phyloP scores from a whole-genome alignment of 2,113 vertebrate species.

The Vidua macroura region DNA sequence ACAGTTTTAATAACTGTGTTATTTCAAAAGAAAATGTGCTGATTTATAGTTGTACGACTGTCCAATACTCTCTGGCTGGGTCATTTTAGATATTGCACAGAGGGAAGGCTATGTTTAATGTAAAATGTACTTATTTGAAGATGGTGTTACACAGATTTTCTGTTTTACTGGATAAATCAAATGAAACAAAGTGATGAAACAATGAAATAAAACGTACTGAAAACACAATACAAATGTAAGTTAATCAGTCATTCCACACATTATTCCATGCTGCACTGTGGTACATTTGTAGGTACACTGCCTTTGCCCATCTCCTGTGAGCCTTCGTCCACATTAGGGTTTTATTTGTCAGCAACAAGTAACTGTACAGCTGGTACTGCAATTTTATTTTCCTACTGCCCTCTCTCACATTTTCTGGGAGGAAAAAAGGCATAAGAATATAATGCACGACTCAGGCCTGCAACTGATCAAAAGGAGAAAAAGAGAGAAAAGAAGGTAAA shows the following conservation, averaged over 20 bases:
- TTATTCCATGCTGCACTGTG: neutral
- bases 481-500: neutral
- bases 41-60: neutral
- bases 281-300: neutral
- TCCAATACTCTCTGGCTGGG: neutral
- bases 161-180: neutral
- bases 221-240: neutral
- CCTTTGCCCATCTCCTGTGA: neutral
- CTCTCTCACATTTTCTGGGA: neutral
- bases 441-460: neutral
- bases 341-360: neutral
- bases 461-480: neutral
- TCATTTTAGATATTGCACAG: neutral
- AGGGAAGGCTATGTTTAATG: neutral
- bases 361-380: neutral
- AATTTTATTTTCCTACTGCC: neutral
- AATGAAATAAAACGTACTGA: neutral
- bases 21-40: neutral
- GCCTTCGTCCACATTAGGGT: neutral
- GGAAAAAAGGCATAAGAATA: neutral
- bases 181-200: neutral
- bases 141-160: neutral
- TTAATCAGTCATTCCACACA: neutral
- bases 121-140: neutral
- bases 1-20: neutral